These are phyloP conservation scores for Pterois miles DNA, from an alignment of 2,797 vertebrate species.

Conservation along the genomic window DNA sequence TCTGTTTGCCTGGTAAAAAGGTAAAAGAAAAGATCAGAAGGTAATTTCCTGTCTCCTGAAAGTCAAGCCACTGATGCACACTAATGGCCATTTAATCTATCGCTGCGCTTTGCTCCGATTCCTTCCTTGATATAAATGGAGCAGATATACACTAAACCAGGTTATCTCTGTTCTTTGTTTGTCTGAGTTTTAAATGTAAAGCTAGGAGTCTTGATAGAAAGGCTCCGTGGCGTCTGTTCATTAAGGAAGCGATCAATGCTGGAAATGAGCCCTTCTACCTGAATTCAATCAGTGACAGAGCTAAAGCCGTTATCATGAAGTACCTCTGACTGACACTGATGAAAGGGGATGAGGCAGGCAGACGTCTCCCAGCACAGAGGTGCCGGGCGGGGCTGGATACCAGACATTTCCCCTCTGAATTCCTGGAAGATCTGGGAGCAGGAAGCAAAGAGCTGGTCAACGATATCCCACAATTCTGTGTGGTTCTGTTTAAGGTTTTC, in stretches of 20 bases:
- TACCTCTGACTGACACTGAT: constrained; percentile 50
- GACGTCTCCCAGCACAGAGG: constrained; percentile 49
- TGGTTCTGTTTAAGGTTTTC: neutral
- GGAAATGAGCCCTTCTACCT: constrained; percentile 72
- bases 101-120: constrained; percentile 8
- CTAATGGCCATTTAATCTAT: constrained; percentile 64
- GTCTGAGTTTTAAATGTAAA: constrained; percentile 53
- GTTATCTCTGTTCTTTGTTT: constrained; percentile 61
- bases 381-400: constrained; percentile 37
- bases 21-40: constrained; percentile 45
- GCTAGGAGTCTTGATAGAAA: constrained; percentile 41
- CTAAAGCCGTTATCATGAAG: constrained; percentile 68
- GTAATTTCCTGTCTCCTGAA: constrained; percentile 63
- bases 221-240: constrained; percentile 75
- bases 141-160: constrained; percentile 23
- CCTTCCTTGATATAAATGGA: constrained; percentile 24
- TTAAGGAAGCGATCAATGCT: constrained; percentile 72
- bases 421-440: constrained; percentile 33
- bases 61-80: constrained; percentile 38
- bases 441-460: constrained; percentile 2
- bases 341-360: constrained; percentile 59
- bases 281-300: constrained; percentile 72
- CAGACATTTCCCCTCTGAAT: constrained; percentile 44
- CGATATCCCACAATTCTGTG: neutral
- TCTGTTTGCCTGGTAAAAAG: constrained; percentile 32